These are phyloP conservation scores for Macquaria ambigua DNA, from an alignment of 2,113 vertebrate genomes.

Conservation along the genomic window DNA sequence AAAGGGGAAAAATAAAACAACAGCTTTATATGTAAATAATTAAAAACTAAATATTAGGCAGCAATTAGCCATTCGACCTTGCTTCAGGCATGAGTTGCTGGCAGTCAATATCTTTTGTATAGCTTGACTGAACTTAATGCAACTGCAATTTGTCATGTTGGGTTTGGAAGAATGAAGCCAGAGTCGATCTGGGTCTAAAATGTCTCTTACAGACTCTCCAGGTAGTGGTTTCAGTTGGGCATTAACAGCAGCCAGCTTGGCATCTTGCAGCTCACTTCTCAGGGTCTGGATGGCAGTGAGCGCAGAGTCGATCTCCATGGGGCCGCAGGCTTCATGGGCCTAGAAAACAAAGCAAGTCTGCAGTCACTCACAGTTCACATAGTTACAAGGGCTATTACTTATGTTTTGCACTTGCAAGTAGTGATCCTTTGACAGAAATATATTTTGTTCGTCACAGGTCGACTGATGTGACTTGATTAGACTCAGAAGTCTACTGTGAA, in stretches of 20 bases:
- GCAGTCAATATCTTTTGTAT: background rate
- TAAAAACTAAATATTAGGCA: background rate
- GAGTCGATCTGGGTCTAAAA: background rate
- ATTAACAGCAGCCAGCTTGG: constrained; percentile 91
- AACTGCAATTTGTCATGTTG: background rate
- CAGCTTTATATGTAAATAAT: background rate
- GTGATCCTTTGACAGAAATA: background rate
- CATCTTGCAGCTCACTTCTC: constrained; percentile 95
- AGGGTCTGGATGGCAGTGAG: constrained; percentile 93
- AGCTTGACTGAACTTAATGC: background rate
- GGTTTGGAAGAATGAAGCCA: background rate
- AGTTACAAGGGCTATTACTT: background rate
- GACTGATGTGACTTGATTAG: background rate
- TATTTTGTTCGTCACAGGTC: background rate
- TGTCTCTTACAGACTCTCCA: constrained; percentile 90
- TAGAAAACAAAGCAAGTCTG: constrained; percentile 59
- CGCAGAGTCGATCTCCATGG: constrained; percentile 98
- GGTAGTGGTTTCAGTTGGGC: constrained; percentile 94
- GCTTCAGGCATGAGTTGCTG: background rate
- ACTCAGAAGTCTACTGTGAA: background rate
- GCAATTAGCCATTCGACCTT: background rate
- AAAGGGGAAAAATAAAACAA: background rate
- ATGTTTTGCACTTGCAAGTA: background rate
- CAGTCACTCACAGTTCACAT: background rate
- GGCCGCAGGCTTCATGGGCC: constrained; percentile 98